phyloP scores from a whole-genome alignment of 2,797 vertebrate species.

The Arctocebus calabarensis region DNA sequence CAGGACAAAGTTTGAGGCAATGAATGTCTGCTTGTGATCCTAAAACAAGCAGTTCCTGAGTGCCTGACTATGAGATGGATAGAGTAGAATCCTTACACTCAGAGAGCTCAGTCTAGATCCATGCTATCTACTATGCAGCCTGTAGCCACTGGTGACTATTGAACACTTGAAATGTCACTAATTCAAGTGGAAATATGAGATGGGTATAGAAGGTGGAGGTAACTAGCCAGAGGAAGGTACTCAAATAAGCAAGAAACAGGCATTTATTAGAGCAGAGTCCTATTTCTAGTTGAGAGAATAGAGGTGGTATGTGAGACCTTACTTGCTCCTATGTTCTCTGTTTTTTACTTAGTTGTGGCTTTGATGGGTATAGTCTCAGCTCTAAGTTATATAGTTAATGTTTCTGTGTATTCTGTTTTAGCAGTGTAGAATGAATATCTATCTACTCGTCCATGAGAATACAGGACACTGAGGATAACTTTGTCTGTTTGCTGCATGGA shows the following conservation, averaged over 20 bases:
- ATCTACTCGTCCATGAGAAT: neutral
- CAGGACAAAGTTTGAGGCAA: neutral
- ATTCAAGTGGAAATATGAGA: constrained; percentile 38
- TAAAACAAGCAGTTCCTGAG: neutral
- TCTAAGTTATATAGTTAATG: constrained; percentile 16
- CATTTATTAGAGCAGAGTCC: neutral
- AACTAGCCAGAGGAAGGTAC: neutral
- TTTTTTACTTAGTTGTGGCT: constrained; percentile 39
- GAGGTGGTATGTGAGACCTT: neutral
- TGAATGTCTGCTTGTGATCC: neutral
- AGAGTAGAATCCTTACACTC: neutral
- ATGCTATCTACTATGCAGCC: neutral
- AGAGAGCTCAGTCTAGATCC: neutral
- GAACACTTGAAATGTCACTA: constrained; percentile 7
- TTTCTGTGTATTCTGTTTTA: neutral
- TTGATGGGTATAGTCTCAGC: neutral
- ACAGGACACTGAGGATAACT: neutral
- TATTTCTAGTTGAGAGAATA: neutral
- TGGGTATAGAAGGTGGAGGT: neutral
- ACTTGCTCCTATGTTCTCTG: constrained; percentile 12
- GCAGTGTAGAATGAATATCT: neutral
- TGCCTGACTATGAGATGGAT: neutral
- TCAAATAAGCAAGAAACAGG: neutral
- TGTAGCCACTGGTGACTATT: neutral
- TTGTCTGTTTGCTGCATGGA: neutral